Base-by-base conservation (phyloP, 2,888 invertebrate species). In the Branchellion lobata region DNA sequence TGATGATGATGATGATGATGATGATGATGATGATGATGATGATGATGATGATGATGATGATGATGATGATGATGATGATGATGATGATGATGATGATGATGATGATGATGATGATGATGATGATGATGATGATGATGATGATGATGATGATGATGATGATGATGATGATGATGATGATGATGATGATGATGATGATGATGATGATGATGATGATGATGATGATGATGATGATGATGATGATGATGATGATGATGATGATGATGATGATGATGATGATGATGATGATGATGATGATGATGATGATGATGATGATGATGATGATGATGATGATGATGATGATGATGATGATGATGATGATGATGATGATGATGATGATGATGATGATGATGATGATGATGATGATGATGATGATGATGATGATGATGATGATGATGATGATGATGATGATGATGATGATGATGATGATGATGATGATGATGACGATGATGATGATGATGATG, bases 1-100 rank as follows among this genome's bases (percentile, higher is more conserved):
- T 51, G 53, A 51, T 51, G 53, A 51, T 51, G 53, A 51, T 51
- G 53, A 51, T 51, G 53, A 51, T 51, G 53, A 51, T 51, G 53
- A 51, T 51, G 53, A 51, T 51, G 53, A 51, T 51, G 53, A 51
- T 51, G 53, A 51, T 51, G 53, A 51, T 51, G 53, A 51, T 51
- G 53, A 51, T 51, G 53, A 51, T 51, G 53, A 51, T 51, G 53
- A 51, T 51, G 53, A 51, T 51, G 53, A 51, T 51, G 53, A 51
- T 51, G 53, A 51, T 51, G 53, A 51, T 51, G 53, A 51, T 51
- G 53, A 51, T 51, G 53, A 51, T 51, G 53, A 51, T 51, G 53
- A 51, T 51, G 53, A 51, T 51, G 53, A 51, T 51, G 53, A 51
- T 51, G 53, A 51, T 51, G 53, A 51, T 51, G 53, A 51, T 51